A percentile compares a stretch with the other conserved stretches of the same genome.
These are phyloP conservation scores for Tribolium madens DNA, from an alignment of 1,140 invertebrate species.

Conservation along the genomic window DNA sequence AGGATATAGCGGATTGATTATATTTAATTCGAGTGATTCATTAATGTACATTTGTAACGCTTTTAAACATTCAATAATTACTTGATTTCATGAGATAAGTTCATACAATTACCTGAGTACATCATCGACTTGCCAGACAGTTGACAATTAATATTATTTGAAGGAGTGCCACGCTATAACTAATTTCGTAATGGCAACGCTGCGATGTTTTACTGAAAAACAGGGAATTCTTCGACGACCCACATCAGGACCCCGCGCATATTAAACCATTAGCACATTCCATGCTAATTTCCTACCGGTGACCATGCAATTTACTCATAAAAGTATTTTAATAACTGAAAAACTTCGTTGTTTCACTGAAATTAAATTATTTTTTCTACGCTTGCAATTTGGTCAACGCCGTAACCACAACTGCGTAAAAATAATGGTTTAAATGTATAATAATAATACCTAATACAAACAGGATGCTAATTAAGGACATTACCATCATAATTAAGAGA, in stretches of 20 bases:
- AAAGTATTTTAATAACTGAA: slow-evolving; percentile 15
- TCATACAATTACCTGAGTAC: slow-evolving; percentile 50
- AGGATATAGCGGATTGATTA: slow-evolving; percentile 23
- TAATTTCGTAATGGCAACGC: slow-evolving; percentile 54
- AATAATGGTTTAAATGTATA: neutral
- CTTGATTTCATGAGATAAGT: slow-evolving; percentile 57
- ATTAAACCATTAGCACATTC: slow-evolving; percentile 34
- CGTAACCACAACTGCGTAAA: neutral
- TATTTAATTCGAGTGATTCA: slow-evolving; percentile 54
- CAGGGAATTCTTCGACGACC: slow-evolving; percentile 25
- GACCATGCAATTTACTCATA: slow-evolving; percentile 24
- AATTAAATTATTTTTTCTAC: neutral
- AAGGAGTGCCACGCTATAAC: slow-evolving; percentile 51
- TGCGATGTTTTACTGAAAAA: slow-evolving; percentile 32
- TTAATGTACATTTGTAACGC: slow-evolving; percentile 48
- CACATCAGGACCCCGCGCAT: neutral
- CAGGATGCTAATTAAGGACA: neutral
- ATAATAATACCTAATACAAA: neutral
- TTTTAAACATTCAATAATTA: slow-evolving; percentile 53
- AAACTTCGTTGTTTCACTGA: neutral
- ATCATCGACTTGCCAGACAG: slow-evolving; percentile 50
- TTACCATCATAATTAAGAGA: neutral
- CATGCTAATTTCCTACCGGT: slow-evolving; percentile 25
- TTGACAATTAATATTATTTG: slow-evolving; percentile 57
- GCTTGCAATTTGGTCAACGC: neutral